Evolutionary conservation across 2,888 invertebrate genomes (phyloP).

Genomic region (Pterostichus niger): DNA sequence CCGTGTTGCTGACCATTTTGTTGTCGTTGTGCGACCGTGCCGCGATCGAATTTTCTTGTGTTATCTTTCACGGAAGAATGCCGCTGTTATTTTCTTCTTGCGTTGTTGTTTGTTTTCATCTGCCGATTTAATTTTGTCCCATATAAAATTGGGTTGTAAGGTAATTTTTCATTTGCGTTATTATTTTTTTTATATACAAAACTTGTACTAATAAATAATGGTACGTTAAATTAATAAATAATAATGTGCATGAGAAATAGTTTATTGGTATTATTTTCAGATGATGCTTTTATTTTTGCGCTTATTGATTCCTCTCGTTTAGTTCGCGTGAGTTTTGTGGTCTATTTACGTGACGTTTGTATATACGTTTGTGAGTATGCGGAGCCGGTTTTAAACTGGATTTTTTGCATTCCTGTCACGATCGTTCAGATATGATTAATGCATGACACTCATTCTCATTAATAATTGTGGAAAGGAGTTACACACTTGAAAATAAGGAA

Average conservation of each 20-base stretch:
- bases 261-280: neutral
- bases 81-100: constrained; percentile 33
- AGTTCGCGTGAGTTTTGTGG: constrained; percentile 53
- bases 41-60: constrained; percentile 27
- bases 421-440: constrained; percentile 49
- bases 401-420: constrained; percentile 56
- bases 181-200: constrained; percentile 7
- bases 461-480: constrained; percentile 32
- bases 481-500: constrained; percentile 44
- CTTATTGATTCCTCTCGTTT: constrained; percentile 46
- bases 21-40: constrained; percentile 47
- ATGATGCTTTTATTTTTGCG: constrained; percentile 31
- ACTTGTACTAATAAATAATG: constrained; percentile 11
- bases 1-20: constrained; percentile 45
- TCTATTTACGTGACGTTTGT: constrained; percentile 47
- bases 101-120: constrained; percentile 30
- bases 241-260: constrained; percentile 12
- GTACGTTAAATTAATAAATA: neutral
- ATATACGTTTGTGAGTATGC: constrained; percentile 31
- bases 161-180: constrained; percentile 46
- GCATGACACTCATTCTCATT: constrained; percentile 47
- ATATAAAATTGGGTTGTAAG: constrained; percentile 39
- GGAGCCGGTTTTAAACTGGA: constrained; percentile 54
- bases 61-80: constrained; percentile 39
- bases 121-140: constrained; percentile 38